Percentiles rank a stretch among this genome's conserved stretches.
These are phyloP conservation scores for Acanthacorydalis orientalis DNA, from an alignment of 2,888 invertebrate genomes.

Conservation along the genomic window DNA sequence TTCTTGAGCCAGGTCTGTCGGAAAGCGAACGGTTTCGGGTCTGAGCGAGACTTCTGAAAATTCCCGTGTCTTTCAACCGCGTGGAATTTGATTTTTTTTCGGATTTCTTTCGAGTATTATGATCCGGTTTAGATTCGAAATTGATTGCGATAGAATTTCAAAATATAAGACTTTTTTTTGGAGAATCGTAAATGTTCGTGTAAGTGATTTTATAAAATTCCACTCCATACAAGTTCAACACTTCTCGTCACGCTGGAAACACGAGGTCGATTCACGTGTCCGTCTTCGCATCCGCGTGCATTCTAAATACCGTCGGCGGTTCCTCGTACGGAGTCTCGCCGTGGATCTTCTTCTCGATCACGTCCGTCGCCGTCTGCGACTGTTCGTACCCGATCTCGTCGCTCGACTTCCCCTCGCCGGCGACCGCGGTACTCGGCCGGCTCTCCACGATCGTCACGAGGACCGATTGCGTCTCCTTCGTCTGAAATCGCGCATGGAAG, in stretches of 20 bases:
- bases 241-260: constrained; percentile 41
- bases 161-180: too few relatives aligned
- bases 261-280: too few relatives aligned
- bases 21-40: background rate
- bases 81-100: background rate
- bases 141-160: too few relatives aligned
- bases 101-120: too few relatives aligned
- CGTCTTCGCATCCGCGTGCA: too few relatives aligned
- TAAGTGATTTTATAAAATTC: too few relatives aligned
- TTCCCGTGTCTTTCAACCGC: background rate
- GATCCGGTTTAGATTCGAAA: too few relatives aligned
- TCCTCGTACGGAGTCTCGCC: constrained; percentile 42
- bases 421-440: constrained; percentile 50
- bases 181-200: too few relatives aligned
- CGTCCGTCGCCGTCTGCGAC: constrained; percentile 48
- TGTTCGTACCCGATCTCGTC: constrained; percentile 66
- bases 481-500: too few relatives aligned
- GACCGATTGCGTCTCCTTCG: constrained; percentile 60
- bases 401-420: constrained; percentile 44
- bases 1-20: constrained; percentile 50
- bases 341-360: constrained; percentile 41
- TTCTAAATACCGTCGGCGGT: constrained; percentile 34
- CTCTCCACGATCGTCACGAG: constrained; percentile 61
- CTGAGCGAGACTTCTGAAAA: too few relatives aligned
- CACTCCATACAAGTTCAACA: too few relatives aligned